Base-by-base conservation (phyloP, 1,140 invertebrate genomes). In the Drosophila rufa region DNA sequence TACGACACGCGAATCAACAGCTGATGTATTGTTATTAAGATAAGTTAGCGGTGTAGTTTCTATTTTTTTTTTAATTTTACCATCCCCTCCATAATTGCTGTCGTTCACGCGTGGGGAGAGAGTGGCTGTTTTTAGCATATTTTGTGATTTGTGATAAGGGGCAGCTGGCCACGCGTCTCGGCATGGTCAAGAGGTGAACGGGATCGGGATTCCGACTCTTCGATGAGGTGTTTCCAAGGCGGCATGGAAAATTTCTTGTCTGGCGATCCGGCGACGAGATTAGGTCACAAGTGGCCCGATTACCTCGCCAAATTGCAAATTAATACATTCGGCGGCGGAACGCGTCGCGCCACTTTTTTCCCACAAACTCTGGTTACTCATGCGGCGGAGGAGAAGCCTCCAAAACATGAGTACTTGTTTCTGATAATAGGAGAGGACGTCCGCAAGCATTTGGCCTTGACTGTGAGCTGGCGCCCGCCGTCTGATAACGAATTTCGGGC, bases 111-210 rank as follows among this genome's bases (percentile, higher is more conserved):
- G 69, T 42, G 51, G 22, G 19, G 36, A 42, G 64, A 46, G 40
- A 67, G 64, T 30, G 50, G 36, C 42, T 40, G 51, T 70, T 69
- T 71, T 60, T 62, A 48, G 77, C n/a, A 36, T 61, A 75, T 61
- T 70, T 83, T 78, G 70, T 75, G 71, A 87, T 89, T 89, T 75
- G 8, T 84, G 84, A 87, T 87, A 87, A 87, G 79, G 12, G 46
- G 19, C 17, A 46, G 66, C 60, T 56, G 51, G 79, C 73, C 84
- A 87, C 84, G 84, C 84, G 77, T 83, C 80, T 75, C 69, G 61
- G 48, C 51, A 75, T 73, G 79, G 73, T 48, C 65, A 55, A 55
- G 30, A 68, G 66, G 58, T 80, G 36, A 75, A 60, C 47, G 64
- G 70, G 25, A 65, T 33, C 25, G 43, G 47, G 55, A 30, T n/a